Evolutionary conservation across 1,140 invertebrate species (phyloP).

Genomic region (Liolophura sinensis): DNA sequence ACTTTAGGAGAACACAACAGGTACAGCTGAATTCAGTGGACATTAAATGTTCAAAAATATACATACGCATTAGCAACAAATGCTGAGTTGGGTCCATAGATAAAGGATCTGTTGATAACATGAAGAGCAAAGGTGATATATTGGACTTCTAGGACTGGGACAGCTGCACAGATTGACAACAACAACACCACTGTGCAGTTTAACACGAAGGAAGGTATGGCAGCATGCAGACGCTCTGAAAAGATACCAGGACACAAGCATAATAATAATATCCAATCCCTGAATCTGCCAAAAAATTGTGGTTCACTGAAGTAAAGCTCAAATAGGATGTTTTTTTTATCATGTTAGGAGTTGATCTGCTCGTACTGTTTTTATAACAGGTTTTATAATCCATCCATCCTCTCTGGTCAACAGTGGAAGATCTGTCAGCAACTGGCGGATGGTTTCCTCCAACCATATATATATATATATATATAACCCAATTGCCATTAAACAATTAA

Average conservation of each 20-base stretch:
- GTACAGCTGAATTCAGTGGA: too few species aligned
- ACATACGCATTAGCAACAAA: conserved; percentile 27
- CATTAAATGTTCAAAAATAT: not conserved
- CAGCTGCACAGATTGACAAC: conserved; percentile 16
- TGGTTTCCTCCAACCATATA: too few species aligned
- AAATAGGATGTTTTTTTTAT: too few species aligned
- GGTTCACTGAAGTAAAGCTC: too few species aligned
- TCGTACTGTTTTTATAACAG: too few species aligned
- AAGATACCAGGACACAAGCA: not conserved
- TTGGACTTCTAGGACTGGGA: conserved; percentile 24
- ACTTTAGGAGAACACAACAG: too few species aligned
- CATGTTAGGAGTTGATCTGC: too few species aligned
- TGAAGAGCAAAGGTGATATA: conserved; percentile 22
- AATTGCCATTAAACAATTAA: too few species aligned
- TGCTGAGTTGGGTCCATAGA: conserved; percentile 30
- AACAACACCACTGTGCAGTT: conserved; percentile 19
- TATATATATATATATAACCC: too few species aligned
- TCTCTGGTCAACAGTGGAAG: too few species aligned
- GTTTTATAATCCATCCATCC: too few species aligned
- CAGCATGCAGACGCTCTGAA: conserved; percentile 23
- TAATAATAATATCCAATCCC: not conserved
- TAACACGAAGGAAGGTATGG: conserved; percentile 23
- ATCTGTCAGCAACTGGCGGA: too few species aligned
- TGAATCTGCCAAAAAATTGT: not conserved
- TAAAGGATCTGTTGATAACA: conserved; percentile 22